A percentile compares a stretch with the other conserved stretches of the same genome.
Conservation (phyloP, 2,797 vertebrate genomes). For the Centroberyx gerrardi region DNA sequence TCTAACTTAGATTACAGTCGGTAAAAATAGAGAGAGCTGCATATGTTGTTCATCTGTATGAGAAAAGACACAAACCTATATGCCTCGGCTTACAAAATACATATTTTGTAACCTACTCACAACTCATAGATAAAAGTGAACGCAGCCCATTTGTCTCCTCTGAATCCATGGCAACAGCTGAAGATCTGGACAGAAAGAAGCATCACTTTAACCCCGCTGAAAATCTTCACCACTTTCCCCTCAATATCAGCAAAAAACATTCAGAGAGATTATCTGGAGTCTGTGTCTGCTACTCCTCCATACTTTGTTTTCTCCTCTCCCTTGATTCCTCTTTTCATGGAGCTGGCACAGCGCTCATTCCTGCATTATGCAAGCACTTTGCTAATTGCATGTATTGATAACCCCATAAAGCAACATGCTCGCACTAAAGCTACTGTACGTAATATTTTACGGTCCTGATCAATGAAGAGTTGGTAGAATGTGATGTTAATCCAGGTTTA, state of each 20-base stretch:
- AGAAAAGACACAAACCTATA: conserved; percentile 12
- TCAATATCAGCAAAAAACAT: conserved; percentile 53
- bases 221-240: conserved; percentile 59
- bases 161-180: conserved; percentile 76
- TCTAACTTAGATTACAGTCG: background rate
- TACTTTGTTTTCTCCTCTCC: conserved; percentile 9
- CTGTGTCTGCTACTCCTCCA: conserved; percentile 46
- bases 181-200: conserved; percentile 59
- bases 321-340: background rate
- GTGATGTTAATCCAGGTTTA: conserved; percentile 69
- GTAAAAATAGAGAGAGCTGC: background rate
- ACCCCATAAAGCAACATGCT: conserved; percentile 32
- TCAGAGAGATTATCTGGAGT: conserved; percentile 57
- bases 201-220: conserved; percentile 63
- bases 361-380: conserved; percentile 51
- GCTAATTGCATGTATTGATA: conserved; percentile 55
- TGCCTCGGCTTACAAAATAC: conserved; percentile 29
- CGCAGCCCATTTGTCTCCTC: conserved; percentile 60
- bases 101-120: conserved; percentile 51
- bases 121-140: conserved; percentile 53
- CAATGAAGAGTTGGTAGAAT: conserved; percentile 40
- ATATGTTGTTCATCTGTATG: conserved; percentile 9
- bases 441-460: conserved; percentile 42
- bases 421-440: conserved; percentile 21
- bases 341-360: conserved; percentile 36